Base-by-base conservation (phyloP, 2,888 invertebrate genomes). In the Drosophila anceps region DNA sequence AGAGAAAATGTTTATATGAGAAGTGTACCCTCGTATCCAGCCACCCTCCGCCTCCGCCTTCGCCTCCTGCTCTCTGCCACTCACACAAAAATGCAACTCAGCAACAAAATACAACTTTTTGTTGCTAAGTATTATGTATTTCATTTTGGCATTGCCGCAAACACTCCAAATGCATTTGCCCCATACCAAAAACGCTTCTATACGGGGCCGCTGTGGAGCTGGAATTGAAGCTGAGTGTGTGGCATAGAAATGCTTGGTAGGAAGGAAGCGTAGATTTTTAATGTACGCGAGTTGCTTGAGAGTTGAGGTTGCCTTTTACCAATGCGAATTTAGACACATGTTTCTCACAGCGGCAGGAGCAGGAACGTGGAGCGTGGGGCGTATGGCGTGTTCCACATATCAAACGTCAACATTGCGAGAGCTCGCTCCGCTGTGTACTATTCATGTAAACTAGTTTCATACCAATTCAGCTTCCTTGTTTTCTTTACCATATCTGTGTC, bases 91-190 rank as follows among this genome's bases (percentile, higher is more conserved):
- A 65, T 84, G 88, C 84, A 84, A 88, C 88, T 88, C 88, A 58
- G 88, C 84, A 82, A 78, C 85, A 88, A 88, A 85, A 88, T 80
- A 76, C 53, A 83, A 75, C 50, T 60, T 71, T 68, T 76, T 79
- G 77, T 84, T 84, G 77, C 82, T 79, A 84, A 84, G 86, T 88
- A 88, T 85, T 88, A 81, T 85, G 86, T 88, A 85, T 88, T 84
- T 88, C 84, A 80, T 89, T 85, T 85, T 80, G 82, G 87, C 77
- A 87, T 79, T 84, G 87, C 89, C 89, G 72, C 87, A 85, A 84
- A 89, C 84, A 85, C 84, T 84, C 82, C 84, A 89, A 85, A 89
- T 86, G 89, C 87, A 89, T 88, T 85, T 85, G 80, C 75, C 80
- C 80, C 87, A 79, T 76, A 60, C 81, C 79, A 43, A 68, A 65